Conservation (phyloP, 1,140 invertebrate genomes). For the Brachionus manjavacas region DNA sequence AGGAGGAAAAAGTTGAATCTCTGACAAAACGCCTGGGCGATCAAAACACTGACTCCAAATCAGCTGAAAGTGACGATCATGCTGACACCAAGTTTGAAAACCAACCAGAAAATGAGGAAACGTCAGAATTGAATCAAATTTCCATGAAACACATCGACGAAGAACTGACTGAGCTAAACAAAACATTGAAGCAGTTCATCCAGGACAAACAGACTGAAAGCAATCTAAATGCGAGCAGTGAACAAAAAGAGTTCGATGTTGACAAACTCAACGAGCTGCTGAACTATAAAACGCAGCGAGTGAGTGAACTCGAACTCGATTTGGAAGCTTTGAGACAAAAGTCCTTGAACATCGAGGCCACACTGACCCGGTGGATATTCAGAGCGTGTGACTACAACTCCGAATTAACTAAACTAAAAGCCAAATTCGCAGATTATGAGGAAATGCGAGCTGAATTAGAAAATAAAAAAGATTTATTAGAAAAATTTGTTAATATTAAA, state of each 20-base stretch:
- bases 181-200: conserved; percentile 11
- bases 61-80: neutral
- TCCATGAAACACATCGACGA: conserved; percentile 37
- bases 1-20: neutral
- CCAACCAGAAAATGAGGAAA: neutral
- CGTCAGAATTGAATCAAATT: neutral
- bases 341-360: neutral
- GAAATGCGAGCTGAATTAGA: neutral
- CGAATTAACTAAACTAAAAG: conserved; percentile 16
- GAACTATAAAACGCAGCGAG: neutral
- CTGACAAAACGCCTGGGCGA: neutral
- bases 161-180: conserved; percentile 9
- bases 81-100: neutral
- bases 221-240: neutral
- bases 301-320: conserved; percentile 9
- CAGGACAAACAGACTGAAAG: neutral
- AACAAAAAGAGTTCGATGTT: neutral
- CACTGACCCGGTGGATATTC: conserved; percentile 23
- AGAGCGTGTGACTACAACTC: conserved; percentile 34
- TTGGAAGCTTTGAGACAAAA: conserved; percentile 28
- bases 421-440: neutral
- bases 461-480: neutral
- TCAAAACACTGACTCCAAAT: neutral
- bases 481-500: neutral
- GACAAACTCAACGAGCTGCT: conserved; percentile 2